Percentiles rank a stretch among this genome's conserved stretches.
Conservation (phyloP, 2,113 vertebrate genomes). For the Bambusicola thoracicus region DNA sequence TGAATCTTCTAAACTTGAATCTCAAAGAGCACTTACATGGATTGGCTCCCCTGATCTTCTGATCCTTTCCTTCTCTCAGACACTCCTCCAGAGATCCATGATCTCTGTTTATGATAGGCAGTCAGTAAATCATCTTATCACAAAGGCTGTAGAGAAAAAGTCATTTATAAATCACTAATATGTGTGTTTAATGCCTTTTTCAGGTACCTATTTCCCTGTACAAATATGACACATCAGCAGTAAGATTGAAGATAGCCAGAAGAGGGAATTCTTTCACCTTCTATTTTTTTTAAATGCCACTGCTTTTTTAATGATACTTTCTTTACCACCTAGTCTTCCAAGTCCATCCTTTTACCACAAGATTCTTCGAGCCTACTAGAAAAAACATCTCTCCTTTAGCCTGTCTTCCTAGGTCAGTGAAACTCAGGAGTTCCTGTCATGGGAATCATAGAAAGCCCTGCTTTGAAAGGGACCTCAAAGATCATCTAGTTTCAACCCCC, state of each 20-base stretch:
- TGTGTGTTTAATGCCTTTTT: neutral
- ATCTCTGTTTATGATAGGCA: neutral
- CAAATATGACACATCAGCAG: neutral
- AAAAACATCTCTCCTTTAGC: neutral
- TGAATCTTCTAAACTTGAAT: neutral
- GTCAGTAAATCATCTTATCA: neutral
- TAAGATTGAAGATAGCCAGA: neutral
- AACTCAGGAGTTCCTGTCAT: neutral
- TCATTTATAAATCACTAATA: neutral
- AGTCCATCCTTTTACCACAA: neutral
- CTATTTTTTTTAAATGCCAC: neutral
- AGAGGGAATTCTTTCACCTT: neutral
- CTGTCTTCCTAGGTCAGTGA: neutral
- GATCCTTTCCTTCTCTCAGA: neutral
- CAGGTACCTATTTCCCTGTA: neutral
- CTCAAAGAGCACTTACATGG: neutral
- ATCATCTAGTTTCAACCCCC: too few species aligned
- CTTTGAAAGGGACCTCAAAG: too few species aligned
- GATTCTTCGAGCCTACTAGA: neutral
- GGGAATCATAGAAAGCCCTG: too few species aligned
- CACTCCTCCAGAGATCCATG: neutral
- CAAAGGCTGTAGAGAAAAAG: neutral
- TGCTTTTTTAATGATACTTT: neutral
- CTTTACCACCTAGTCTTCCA: neutral
- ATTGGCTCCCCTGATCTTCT: fast-evolving